A percentile compares a stretch with the other conserved stretches of the same genome.
Evolutionary conservation across 2,888 invertebrate species (phyloP).

Genomic region (Phyllotreta striolata): DNA sequence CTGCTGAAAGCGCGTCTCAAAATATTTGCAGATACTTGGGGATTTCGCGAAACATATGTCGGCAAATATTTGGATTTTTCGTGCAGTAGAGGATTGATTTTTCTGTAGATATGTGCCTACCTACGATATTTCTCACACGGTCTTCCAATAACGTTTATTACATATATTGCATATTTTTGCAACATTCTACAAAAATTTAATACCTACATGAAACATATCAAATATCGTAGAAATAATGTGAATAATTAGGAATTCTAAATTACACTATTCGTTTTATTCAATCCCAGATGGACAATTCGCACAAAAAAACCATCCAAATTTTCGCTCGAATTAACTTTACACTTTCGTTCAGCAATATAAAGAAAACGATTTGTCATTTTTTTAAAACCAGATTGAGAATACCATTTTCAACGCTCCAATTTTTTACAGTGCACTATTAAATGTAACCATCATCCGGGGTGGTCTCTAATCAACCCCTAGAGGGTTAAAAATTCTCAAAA

Average conservation of each 20-base stretch:
- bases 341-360: conserved; percentile 46
- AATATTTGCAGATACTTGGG: conserved; percentile 55
- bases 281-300: background rate
- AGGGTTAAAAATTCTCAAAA: conserved; percentile 46
- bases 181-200: no score
- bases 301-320: conserved; percentile 26
- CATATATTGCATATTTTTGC: no score
- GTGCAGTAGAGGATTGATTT: no score
- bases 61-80: conserved; percentile 40
- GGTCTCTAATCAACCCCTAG: conserved; percentile 49
- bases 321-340: conserved; percentile 45
- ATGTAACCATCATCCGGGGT: conserved; percentile 44
- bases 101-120: no score
- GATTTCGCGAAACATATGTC: conserved; percentile 48
- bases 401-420: conserved; percentile 47
- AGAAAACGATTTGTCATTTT: conserved; percentile 51
- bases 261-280: no score
- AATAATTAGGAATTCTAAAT: no score
- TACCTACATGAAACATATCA: no score
- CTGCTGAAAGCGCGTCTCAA: conserved; percentile 51
- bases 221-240: no score
- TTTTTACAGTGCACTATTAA: conserved; percentile 46
- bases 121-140: no score
- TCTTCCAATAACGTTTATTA: no score
- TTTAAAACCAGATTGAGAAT: conserved; percentile 29